Conservation (phyloP, 2,888 invertebrate species). For the Rhingia campestris region DNA sequence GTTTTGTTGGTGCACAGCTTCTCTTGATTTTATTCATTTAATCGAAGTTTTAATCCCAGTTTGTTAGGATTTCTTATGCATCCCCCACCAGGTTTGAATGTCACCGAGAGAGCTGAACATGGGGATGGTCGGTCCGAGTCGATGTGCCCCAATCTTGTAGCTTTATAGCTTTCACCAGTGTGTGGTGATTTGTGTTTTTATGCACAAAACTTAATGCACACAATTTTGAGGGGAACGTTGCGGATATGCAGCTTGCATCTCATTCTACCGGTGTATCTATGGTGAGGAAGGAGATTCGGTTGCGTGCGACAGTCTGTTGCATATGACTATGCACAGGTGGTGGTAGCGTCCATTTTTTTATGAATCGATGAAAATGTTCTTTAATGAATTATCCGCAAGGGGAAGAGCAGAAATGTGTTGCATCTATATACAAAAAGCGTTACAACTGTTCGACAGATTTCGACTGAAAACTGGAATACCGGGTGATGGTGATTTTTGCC, state of each 20-base stretch:
- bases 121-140: background rate
- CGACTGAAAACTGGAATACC: constrained; percentile 6
- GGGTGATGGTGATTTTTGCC: constrained; percentile 16
- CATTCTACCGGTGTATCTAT: constrained; percentile 18
- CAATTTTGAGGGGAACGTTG: constrained; percentile 58
- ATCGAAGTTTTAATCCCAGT: constrained; percentile 68
- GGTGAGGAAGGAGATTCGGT: background rate
- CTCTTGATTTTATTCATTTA: constrained; percentile 52
- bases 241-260: constrained; percentile 51
- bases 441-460: constrained; percentile 16
- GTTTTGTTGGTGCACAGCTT: constrained; percentile 40
- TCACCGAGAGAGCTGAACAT: constrained; percentile 27
- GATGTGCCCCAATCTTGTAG: constrained; percentile 16
- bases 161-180: constrained; percentile 65
- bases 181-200: constrained; percentile 53
- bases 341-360: constrained; percentile 47
- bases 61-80: constrained; percentile 39
- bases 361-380: constrained; percentile 42
- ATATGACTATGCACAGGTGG: constrained; percentile 58
- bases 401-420: background rate
- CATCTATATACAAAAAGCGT: background rate
- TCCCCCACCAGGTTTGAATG: constrained; percentile 20
- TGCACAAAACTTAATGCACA: constrained; percentile 49
- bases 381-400: constrained; percentile 49
- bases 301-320: constrained; percentile 64